A percentile compares a stretch with the other conserved stretches of the same genome.
Conservation (phyloP, 2,888 invertebrate genomes). For the Stenchaetothrips biformis region DNA sequence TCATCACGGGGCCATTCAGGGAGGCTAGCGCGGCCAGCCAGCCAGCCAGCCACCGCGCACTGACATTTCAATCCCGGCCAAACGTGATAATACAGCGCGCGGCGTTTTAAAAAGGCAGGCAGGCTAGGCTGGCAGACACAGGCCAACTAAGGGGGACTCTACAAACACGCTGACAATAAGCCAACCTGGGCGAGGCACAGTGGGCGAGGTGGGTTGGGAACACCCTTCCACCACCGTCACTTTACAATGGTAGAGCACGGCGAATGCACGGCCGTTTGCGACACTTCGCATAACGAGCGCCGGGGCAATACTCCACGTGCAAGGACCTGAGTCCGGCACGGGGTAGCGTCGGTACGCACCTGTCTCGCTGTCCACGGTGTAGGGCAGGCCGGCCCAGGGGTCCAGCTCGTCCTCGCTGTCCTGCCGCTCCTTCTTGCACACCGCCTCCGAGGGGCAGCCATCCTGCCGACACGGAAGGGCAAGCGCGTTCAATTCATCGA, state of each 20-base stretch:
- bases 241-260: neutral
- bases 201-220: neutral
- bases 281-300: neutral
- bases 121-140: too few relatives aligned
- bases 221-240: neutral
- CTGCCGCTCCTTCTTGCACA: constrained; percentile 40
- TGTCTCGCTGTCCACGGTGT: constrained; percentile 81
- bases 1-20: neutral
- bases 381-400: constrained; percentile 76
- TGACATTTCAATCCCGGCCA: constrained; percentile 14
- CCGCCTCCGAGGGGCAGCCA: neutral
- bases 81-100: neutral
- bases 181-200: neutral
- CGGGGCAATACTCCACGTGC: neutral
- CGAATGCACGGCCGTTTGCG: neutral
- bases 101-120: neutral
- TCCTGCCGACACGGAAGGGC: neutral
- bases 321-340: neutral
- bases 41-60: neutral
- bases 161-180: neutral
- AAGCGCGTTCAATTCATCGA: too few relatives aligned
- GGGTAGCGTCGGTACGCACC: constrained; percentile 54
- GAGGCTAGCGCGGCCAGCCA: neutral
- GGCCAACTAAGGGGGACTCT: neutral
- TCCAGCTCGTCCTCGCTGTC: constrained; percentile 51